Conservation (phyloP, 2,797 vertebrate genomes). For the Leucoraja ocellata region DNA sequence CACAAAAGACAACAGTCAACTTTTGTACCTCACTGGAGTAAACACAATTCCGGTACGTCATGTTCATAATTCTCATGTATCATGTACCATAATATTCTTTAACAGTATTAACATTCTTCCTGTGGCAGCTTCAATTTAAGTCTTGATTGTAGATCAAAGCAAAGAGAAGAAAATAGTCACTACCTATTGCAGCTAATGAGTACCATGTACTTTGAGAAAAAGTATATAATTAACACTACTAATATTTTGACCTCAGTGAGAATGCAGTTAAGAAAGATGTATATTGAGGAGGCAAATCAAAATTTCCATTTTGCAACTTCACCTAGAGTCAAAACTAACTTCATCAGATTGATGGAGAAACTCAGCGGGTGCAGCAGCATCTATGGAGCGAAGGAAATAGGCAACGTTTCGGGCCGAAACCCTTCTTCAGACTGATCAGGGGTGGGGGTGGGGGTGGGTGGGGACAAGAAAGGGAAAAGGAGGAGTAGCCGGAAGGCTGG, state of each 20-base stretch:
- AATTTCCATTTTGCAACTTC: background rate
- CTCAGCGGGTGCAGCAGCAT: too few relatives aligned
- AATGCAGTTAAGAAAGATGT: background rate
- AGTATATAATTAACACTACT: background rate
- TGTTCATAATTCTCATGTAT: background rate
- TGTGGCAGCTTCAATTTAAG: background rate
- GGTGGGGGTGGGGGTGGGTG: too few relatives aligned
- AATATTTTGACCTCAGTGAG: background rate
- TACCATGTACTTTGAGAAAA: background rate
- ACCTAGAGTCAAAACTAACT: background rate
- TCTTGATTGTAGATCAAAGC: background rate
- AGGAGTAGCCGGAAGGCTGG: too few relatives aligned
- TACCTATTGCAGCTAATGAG: background rate
- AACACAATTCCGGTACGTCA: constrained; percentile 55
- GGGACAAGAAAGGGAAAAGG: too few relatives aligned
- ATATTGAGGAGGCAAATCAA: background rate
- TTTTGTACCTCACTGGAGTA: constrained; percentile 71
- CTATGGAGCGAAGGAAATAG: too few relatives aligned
- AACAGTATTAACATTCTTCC: background rate
- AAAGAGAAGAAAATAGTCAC: background rate
- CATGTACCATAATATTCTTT: background rate
- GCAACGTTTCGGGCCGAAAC: too few relatives aligned
- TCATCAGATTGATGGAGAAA: background rate
- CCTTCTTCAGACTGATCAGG: too few relatives aligned
- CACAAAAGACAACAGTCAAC: constrained; percentile 64